These are phyloP conservation scores for Drosophila gaucha DNA, from an alignment of 2,888 invertebrate genomes.

Conservation along the genomic window DNA sequence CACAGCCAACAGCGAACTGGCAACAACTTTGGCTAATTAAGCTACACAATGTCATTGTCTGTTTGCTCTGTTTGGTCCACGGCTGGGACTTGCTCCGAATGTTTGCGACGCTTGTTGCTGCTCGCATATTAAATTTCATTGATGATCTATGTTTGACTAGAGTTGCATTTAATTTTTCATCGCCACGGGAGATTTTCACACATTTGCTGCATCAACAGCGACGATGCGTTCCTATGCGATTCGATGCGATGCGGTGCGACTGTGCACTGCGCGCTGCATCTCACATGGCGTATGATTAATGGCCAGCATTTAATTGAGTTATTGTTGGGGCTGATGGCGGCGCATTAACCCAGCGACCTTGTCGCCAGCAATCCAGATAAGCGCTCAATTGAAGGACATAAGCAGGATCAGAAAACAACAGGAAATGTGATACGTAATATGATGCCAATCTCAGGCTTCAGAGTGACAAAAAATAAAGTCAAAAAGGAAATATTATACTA, in stretches of 20 bases:
- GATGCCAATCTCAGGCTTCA: not conserved
- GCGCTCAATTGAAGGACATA: constrained; percentile 25
- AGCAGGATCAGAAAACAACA: not conserved
- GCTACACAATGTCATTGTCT: constrained; percentile 78
- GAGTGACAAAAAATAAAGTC: not conserved
- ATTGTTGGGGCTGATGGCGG: constrained; percentile 60
- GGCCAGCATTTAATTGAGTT: constrained; percentile 76
- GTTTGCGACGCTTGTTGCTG: constrained; percentile 36
- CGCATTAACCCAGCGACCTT: constrained; percentile 76
- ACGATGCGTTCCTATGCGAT: constrained; percentile 5
- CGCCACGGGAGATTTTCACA: constrained; percentile 82
- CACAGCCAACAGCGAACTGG: constrained; percentile 12
- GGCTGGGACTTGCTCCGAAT: constrained; percentile 44
- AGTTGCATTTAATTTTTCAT: constrained; percentile 81
- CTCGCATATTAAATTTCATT: constrained; percentile 81
- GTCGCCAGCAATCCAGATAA: constrained; percentile 52
- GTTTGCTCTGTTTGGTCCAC: constrained; percentile 21
- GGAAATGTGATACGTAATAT: not conserved
- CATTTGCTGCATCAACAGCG: constrained; percentile 61
- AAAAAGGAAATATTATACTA: not conserved
- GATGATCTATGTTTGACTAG: constrained; percentile 79
- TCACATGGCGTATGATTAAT: constrained; percentile 78
- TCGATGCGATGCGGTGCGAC: no score
- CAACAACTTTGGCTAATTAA: constrained; percentile 79
- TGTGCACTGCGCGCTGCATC: constrained; percentile 13